These are phyloP conservation scores for Mylabris phalerata DNA, from an alignment of 1,140 invertebrate genomes.

Conservation along the genomic window DNA sequence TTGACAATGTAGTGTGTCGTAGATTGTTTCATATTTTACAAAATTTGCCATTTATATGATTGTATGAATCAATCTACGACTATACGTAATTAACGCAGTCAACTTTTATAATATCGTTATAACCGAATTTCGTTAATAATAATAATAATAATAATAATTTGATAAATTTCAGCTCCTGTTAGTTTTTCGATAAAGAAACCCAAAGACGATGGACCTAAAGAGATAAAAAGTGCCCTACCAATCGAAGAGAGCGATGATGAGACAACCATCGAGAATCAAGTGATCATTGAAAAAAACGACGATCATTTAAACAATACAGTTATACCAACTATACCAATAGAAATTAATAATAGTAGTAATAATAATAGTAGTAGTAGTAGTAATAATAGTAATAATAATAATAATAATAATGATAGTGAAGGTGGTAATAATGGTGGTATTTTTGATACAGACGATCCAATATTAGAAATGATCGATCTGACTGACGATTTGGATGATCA, in stretches of 20 bases:
- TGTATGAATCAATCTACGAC: too few species aligned
- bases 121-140: not conserved
- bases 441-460: conserved; percentile 31
- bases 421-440: conserved; percentile 27
- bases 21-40: too few species aligned
- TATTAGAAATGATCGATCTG: conserved; percentile 48
- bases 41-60: too few species aligned
- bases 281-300: too few species aligned
- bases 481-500: conserved; percentile 44
- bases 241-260: conserved; percentile 67
- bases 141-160: not conserved
- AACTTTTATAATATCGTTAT: too few species aligned
- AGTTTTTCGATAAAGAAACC: conserved; percentile 77
- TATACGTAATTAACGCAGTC: too few species aligned
- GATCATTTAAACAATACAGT: too few species aligned
- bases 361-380: conserved; percentile 10
- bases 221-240: conserved; percentile 61
- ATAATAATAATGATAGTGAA: conserved; percentile 22
- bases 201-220: conserved; percentile 59
- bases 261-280: conserved; percentile 10
- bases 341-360: conserved; percentile 1
- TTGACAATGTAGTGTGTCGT: too few species aligned
- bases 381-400: not conserved
- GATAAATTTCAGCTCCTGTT: conserved; percentile 51
- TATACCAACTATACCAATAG: not conserved